Evolutionary conservation across 2,797 vertebrate species (phyloP).

Genomic region (Sphaeramia orbicularis): DNA sequence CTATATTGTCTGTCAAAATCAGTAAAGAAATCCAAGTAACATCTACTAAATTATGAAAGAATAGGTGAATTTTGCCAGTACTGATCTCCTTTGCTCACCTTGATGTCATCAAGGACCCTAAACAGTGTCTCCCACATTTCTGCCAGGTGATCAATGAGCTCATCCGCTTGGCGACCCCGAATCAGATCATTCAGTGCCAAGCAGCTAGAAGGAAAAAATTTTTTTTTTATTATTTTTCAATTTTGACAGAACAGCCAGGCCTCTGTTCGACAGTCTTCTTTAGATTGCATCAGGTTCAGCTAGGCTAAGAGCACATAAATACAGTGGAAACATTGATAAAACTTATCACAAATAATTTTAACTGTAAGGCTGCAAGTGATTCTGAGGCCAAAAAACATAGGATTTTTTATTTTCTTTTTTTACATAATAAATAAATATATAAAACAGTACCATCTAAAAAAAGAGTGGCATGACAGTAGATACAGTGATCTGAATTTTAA

Average conservation of each 20-base stretch:
- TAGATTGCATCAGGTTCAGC: neutral
- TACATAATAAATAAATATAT: neutral
- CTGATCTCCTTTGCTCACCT: constrained; percentile 83
- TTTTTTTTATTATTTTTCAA: neutral
- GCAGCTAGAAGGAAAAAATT: constrained; percentile 85
- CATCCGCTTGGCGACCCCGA: constrained; percentile 93
- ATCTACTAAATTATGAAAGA: neutral
- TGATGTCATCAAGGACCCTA: constrained; percentile 98
- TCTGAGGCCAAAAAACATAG: neutral
- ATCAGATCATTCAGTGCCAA: constrained; percentile 95
- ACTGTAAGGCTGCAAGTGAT: neutral
- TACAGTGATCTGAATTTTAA: neutral
- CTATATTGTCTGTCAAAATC: neutral
- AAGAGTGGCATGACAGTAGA: neutral
- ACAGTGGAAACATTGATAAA: neutral
- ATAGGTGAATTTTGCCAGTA: neutral
- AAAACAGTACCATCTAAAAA: neutral
- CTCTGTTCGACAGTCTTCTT: neutral
- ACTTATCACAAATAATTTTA: neutral
- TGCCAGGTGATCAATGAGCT: constrained; percentile 92
- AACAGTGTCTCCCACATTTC: constrained; percentile 99
- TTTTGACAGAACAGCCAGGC: neutral
- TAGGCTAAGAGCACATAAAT: neutral
- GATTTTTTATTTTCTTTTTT: no score
- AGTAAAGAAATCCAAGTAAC: neutral